A percentile compares a stretch with the other conserved stretches of the same genome.
These are phyloP conservation scores for Periparus ater DNA, from an alignment of 2,797 vertebrate genomes.

Conservation along the genomic window DNA sequence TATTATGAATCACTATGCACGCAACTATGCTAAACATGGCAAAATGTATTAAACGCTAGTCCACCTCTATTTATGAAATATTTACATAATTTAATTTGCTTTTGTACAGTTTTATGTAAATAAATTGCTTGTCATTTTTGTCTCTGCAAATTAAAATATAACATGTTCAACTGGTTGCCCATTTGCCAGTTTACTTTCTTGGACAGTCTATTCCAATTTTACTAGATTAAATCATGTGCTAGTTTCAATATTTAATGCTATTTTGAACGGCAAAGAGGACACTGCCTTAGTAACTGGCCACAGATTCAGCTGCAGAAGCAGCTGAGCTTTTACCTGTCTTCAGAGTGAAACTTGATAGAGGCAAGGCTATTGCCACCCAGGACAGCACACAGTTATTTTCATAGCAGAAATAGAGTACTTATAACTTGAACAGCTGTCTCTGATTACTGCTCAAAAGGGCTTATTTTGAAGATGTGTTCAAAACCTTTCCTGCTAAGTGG, in stretches of 20 bases:
- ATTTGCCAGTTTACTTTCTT: slow-evolving; percentile 71
- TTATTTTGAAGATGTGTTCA: background rate
- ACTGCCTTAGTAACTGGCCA: background rate
- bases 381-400: background rate
- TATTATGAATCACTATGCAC: slow-evolving; percentile 99
- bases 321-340: background rate
- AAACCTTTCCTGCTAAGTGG: background rate
- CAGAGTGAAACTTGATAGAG: background rate
- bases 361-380: background rate
- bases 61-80: slow-evolving; percentile 99
- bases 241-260: slow-evolving; percentile 5
- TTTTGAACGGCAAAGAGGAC: background rate
- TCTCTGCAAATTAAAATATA: slow-evolving; percentile 99
- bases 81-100: slow-evolving; percentile 99
- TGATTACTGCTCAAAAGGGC: background rate
- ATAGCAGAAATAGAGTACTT: background rate
- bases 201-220: slow-evolving; percentile 26
- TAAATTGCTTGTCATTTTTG: slow-evolving; percentile 99
- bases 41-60: slow-evolving; percentile 99
- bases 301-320: background rate
- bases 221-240: slow-evolving; percentile 20
- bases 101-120: slow-evolving; percentile 99
- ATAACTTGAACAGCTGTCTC: background rate
- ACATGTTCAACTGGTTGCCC: slow-evolving; percentile 87
- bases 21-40: slow-evolving; percentile 99